Evolutionary conservation across 2,888 invertebrate species (phyloP), one percentile per base, ranked within the genome.

Genomic region (Crematogaster levior): DNA sequence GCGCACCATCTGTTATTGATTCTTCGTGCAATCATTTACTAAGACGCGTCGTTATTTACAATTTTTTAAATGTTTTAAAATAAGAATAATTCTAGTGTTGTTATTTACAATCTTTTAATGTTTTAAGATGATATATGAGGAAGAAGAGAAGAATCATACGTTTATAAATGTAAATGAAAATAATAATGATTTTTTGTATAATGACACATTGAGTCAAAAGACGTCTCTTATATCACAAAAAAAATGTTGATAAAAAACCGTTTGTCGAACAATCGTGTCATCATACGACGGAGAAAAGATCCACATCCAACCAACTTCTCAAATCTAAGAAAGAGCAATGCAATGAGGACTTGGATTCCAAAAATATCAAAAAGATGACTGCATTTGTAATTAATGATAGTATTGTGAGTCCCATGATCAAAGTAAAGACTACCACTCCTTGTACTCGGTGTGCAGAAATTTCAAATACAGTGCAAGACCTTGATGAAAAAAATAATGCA

Each of bases 81-180:
- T n/a, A n/a, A n/a, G n/a, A n/a, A n/a, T n/a, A n/a, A n/a, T n/a
- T n/a, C n/a, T n/a, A n/a, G n/a, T n/a, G n/a, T n/a, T n/a, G n/a
- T n/a, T n/a, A n/a, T n/a, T n/a, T n/a, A n/a, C n/a, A n/a, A n/a
- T n/a, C n/a, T n/a, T 63, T 56, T 51, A 40, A 83, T 80, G 3
- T 72, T 72, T 86, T 63, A 75, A 92, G 91, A 88, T 92, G 85
- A 91, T 93, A 68, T 91, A 92, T 66, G 92, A 93, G 87, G 86
- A 86, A 53, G 83, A 90, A 7, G 90, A 91, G 2, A 75, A 65
- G 6, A 21, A 37, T 34, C 86, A 89, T 4, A 51, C 90, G 1
- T 93, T 87, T 80, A 68, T 91, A 4, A 87, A 89, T 7, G 74
- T 86, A 12, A 85, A 43, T 10, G 65, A 82, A 15, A 91, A 90